Conservation (phyloP, 2,113 vertebrate species). For the Mormyrus iriodes region DNA sequence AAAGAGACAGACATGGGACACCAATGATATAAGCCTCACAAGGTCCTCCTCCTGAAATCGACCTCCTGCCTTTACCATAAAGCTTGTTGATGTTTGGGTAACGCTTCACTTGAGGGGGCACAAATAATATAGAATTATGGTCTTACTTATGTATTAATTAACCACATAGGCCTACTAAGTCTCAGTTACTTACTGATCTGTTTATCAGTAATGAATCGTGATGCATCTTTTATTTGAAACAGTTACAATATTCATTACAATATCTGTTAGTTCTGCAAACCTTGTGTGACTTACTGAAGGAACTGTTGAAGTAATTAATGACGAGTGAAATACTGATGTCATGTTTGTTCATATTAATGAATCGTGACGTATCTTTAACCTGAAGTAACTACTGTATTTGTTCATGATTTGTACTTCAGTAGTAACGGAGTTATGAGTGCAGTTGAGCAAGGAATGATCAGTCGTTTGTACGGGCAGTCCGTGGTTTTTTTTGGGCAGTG, state of each 20-base stretch:
- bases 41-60: background rate
- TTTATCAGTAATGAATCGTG: background rate
- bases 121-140: background rate
- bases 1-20: constrained; percentile 6
- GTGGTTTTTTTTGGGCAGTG: background rate
- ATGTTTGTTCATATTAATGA: too few species aligned
- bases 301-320: background rate
- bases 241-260: background rate
- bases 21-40: background rate
- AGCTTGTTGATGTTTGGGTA: background rate
- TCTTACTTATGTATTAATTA: background rate
- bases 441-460: background rate
- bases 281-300: background rate
- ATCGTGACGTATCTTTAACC: background rate
- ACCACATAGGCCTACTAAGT: background rate
- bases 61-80: background rate
- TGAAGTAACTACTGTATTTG: background rate
- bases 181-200: background rate
- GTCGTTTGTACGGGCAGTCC: background rate
- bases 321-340: too few species aligned
- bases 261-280: background rate
- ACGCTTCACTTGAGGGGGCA: background rate
- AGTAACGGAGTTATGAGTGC: background rate
- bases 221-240: background rate
- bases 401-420: background rate